Evolutionary conservation across 1,140 invertebrate species (phyloP).

Genomic region (Lanistes nyassanus): DNA sequence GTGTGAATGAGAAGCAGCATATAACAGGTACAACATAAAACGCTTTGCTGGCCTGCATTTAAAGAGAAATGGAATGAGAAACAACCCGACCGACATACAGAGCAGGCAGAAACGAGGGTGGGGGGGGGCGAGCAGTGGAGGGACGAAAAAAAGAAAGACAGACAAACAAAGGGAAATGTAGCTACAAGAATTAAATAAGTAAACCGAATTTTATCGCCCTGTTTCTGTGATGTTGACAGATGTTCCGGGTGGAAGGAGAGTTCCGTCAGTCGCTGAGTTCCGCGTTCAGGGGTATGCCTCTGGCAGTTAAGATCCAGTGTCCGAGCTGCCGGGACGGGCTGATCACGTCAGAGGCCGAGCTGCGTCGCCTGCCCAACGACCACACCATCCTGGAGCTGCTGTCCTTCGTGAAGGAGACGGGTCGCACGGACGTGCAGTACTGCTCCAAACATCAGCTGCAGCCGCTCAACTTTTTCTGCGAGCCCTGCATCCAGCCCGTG

Average conservation of each 20-base stretch:
- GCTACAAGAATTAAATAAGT: too few relatives aligned
- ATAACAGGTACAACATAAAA: too few relatives aligned
- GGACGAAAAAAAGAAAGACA: too few relatives aligned
- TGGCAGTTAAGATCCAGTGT: slow-evolving; percentile 64
- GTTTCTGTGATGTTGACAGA: slow-evolving; percentile 33
- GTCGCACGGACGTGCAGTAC: slow-evolving; percentile 52
- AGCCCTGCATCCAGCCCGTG: slow-evolving; percentile 58
- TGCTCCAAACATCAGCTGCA: slow-evolving; percentile 61
- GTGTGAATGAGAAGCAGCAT: too few relatives aligned
- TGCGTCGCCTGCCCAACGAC: slow-evolving; percentile 58
- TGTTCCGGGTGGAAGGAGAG: slow-evolving; percentile 62
- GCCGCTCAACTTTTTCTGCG: slow-evolving; percentile 64
- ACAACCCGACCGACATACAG: too few relatives aligned
- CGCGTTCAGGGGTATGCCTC: slow-evolving; percentile 57
- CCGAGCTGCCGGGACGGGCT: slow-evolving; percentile 94
- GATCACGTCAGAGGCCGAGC: slow-evolving; percentile 78
- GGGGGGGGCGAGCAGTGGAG: too few relatives aligned
- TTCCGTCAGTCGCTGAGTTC: slow-evolving; percentile 56
- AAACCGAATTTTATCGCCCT: background rate
- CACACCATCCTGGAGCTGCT: slow-evolving; percentile 58
- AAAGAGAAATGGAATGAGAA: too few relatives aligned
- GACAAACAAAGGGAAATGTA: too few relatives aligned
- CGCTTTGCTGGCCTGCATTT: too few relatives aligned
- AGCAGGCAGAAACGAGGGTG: too few relatives aligned
- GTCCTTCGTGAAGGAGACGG: slow-evolving; percentile 50